phyloP scores from a whole-genome alignment of 2,888 invertebrate genomes.

The Phengaris arion region DNA sequence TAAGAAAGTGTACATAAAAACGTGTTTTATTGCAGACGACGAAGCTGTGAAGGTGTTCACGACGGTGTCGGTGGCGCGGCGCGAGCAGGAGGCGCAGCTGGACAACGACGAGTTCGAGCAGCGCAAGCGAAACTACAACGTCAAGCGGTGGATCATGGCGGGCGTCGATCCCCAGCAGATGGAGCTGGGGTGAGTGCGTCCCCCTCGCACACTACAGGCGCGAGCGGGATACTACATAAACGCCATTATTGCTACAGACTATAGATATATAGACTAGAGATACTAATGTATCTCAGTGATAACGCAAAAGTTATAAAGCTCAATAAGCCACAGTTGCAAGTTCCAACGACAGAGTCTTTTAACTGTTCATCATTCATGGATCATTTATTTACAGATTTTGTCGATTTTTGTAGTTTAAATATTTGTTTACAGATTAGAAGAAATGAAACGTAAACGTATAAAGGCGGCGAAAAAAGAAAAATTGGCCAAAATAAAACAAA shows the following conservation, averaged over 20 bases:
- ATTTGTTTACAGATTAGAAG: constrained; percentile 56
- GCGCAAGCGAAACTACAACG: constrained; percentile 89
- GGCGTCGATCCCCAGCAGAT: constrained; percentile 90
- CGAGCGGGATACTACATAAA: constrained; percentile 33
- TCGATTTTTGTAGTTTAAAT: neutral
- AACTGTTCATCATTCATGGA: no score
- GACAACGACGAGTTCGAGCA: constrained; percentile 96
- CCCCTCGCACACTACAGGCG: neutral
- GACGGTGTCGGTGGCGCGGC: constrained; percentile 94
- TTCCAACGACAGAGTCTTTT: no score
- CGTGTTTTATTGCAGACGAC: constrained; percentile 79
- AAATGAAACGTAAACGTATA: constrained; percentile 66
- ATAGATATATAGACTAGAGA: no score
- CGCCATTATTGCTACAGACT: no score
- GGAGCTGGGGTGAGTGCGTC: constrained; percentile 77
- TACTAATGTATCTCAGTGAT: no score
- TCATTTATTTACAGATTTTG: no score
- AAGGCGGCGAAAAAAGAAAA: constrained; percentile 69
- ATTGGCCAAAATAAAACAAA: constrained; percentile 61
- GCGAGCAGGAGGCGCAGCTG: constrained; percentile 94
- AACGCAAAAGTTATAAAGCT: no score
- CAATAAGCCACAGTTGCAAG: neutral
- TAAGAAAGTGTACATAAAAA: neutral
- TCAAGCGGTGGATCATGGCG: constrained; percentile 92
- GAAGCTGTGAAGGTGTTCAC: constrained; percentile 94